Base-by-base conservation (phyloP, 1,140 invertebrate species). In the Aricia agestis region DNA sequence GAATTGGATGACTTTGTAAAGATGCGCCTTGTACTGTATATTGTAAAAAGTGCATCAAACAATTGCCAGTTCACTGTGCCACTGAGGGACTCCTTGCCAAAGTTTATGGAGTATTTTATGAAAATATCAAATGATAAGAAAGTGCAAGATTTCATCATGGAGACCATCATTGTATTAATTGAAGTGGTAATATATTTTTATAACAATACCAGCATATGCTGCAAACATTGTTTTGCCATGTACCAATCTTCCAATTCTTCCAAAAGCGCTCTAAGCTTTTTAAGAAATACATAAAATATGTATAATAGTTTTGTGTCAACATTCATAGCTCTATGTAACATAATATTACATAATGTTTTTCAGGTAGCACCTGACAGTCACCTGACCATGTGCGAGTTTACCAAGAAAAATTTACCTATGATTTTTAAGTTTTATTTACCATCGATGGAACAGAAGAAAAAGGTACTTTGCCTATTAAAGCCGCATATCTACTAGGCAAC, bases 341-440 rank as follows among this genome's bases (percentile, higher is more conserved):
- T 68, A 10, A 57, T 71, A n/a, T n/a, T n/a, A n/a, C n/a, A n/a
- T n/a, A 68, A 32, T 74, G 59, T 69, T 72, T 84, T 86, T 19
- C 74, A 91, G 89, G 61, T 91, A 10, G 77, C 81, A 66, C 69
- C 80, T 57, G 89, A 89, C 74, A 76, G 78, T 66, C 79, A 82
- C 0, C 68, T 87, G 32, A 75, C 80, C 10, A 79, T 87, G 69
- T 89, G 89, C 59, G 75, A 87, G 45, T 89, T 89, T 68, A 77
- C 75, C 31, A 86, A 91, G 76, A 79, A 18, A 13, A 66, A 82
- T 36, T 76, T 88, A 59, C 77, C 81, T 42, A 72, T 74, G 18
- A 69, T 87, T 67, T 80, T 89, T 66, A 81, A 88, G 71, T 83
- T 80, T 71, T 91, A 91, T 79, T 82, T 86, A 69, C 79, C 78